Conservation (phyloP, 2,888 invertebrate genomes). For the Pelosia muscerda region DNA sequence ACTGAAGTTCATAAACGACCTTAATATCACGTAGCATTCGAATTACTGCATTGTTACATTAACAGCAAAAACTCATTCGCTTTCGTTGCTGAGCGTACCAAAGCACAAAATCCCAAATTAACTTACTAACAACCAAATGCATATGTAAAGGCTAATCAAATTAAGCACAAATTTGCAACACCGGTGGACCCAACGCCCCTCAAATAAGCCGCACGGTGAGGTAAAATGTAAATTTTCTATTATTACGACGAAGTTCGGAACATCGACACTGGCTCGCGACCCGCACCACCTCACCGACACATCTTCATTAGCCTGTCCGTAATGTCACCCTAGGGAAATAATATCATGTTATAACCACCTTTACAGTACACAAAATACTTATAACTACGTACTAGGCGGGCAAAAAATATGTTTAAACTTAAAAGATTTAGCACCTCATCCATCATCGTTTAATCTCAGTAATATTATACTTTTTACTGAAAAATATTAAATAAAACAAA, state of each 20-base stretch:
- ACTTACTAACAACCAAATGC: constrained; percentile 14
- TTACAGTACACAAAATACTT: constrained; percentile 42
- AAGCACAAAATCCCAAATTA: background rate
- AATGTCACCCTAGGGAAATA: constrained; percentile 73
- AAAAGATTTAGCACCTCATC: constrained; percentile 3
- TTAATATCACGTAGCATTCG: background rate
- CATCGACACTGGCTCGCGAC: constrained; percentile 57
- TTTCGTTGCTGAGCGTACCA: background rate
- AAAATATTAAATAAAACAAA: background rate
- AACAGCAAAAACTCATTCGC: background rate
- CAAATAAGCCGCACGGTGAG: constrained; percentile 37
- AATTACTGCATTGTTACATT: background rate
- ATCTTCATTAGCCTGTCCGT: constrained; percentile 75
- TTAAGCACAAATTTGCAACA: constrained; percentile 22
- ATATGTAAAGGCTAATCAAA: constrained; percentile 17
- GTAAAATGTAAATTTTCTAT: constrained; percentile 56
- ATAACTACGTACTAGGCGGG: constrained; percentile 14
- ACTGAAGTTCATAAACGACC: background rate
- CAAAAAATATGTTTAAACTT: constrained; percentile 7
- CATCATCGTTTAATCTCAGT: constrained; percentile 1
- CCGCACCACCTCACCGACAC: constrained; percentile 68
- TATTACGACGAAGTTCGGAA: constrained; percentile 52
- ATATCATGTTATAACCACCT: constrained; percentile 56
- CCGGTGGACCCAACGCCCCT: constrained; percentile 19
- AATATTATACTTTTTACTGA: background rate